Evolutionary conservation across 2,888 invertebrate genomes (phyloP), one percentile per base, ranked within the genome.

Genomic region (Myopa testacea): DNA sequence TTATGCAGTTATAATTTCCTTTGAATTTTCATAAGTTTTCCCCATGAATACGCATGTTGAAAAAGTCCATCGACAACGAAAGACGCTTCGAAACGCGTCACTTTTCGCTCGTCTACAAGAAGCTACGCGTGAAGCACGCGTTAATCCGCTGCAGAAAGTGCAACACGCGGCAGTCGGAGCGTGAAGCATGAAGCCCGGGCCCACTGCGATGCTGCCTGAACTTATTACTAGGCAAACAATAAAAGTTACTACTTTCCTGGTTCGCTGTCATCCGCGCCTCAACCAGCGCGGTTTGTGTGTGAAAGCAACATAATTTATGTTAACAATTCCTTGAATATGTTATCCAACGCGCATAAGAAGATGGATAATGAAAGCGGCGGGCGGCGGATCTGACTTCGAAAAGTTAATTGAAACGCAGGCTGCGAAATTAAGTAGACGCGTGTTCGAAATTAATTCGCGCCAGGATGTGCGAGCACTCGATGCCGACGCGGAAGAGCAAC

Each of bases 1-100:
- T 85, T 87, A 86, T 87, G 87, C 87, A 87, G 87, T 87, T 87
- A 87, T 86, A 86, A 86, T 86, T 86, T 86, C 85, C 85, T 85
- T 84, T 83, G 80, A 81, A 80, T 82, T 82, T 83, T 82, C 81
- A 78, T 80, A 79, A 79, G 77, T 76, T 78, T 78, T 68, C 71
- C 77, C 75, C 76, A 63, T 67, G 63, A 68, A 72, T 75, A 55
- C 55, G 55, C n/a, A 76, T 72, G 60, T 78, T 50, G n/a, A 62
- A 14, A 10, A 52, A 55, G 4, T 40, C 37, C 19, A n/a, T n/a
- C 38, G 8, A 40, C 37, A 72, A 58, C n/a, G n/a, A 71, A 60
- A 60, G 38, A 60, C 60, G 55, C 26, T 12, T 50, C 52, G 19
- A 26, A 52, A 5, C 26, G 7, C 40, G 0, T 12, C 7, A 14